phyloP scores from a whole-genome alignment of 2,888 invertebrate species.

The Drosophila merina region DNA sequence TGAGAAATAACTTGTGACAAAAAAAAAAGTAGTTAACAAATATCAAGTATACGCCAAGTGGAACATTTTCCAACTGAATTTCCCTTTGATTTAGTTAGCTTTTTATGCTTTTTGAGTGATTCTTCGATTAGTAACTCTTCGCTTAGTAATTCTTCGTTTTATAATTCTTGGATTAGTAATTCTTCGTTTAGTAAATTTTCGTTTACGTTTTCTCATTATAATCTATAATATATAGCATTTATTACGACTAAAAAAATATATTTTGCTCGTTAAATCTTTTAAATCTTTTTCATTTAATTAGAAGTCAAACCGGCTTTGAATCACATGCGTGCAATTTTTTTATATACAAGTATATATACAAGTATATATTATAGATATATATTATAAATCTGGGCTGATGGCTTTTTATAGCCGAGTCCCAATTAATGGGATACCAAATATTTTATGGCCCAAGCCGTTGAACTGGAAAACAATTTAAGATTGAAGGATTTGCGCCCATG shows the following conservation, averaged over 20 bases:
- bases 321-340: slow-evolving; percentile 9
- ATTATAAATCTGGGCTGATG: slow-evolving; percentile 29
- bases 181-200: not conserved
- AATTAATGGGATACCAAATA: no score
- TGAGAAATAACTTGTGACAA: no score
- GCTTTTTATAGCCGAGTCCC: slow-evolving; percentile 55
- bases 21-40: no score
- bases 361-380: slow-evolving; percentile 6
- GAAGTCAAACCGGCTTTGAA: slow-evolving; percentile 44
- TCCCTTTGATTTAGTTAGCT: slow-evolving; percentile 8
- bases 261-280: slow-evolving; percentile 4
- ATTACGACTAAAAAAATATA: not conserved
- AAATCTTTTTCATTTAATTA: slow-evolving; percentile 40
- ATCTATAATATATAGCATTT: no score
- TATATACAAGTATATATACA: not conserved
- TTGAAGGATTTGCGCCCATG: slow-evolving; percentile 31
- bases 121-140: no score
- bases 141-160: no score
- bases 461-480: slow-evolving; percentile 49
- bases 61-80: no score
- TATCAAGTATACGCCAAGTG: no score
- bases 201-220: no score
- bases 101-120: no score
- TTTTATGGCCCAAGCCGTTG: slow-evolving; percentile 70
- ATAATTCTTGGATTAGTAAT: slow-evolving; percentile 2